Evolutionary conservation across 2,888 invertebrate species (phyloP), one percentile per base, ranked within the genome.

Genomic region (Anthrax anthrax): DNA sequence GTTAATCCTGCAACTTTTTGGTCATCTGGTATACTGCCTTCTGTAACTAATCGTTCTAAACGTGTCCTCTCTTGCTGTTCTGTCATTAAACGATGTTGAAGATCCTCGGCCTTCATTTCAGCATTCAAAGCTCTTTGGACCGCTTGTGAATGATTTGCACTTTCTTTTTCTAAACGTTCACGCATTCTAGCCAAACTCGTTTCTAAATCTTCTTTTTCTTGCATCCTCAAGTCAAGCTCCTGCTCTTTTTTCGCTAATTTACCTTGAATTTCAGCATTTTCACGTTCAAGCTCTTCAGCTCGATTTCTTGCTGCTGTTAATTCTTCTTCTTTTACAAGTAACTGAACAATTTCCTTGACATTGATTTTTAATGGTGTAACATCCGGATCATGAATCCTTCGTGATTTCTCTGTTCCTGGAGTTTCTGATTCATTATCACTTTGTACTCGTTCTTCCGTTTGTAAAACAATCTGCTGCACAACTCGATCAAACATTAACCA

Each of bases 401-500:
- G 72, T 17, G 45, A 47, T 39, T 57, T 58, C 48, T 57, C 60
- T 8, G 53, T 56, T 1, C 40, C 40, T 38, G 58, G 61, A 12
- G 55, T 46, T 27, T 66, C 67, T 18, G 61, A 58, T 51, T 69
- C 67, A 38, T 62, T 52, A 48, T 65, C 67, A 52, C 67, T 67
- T 43, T 56, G 58, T 4, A 67, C 65, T 4, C 67, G 58, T 58
- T 81, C 78, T 41, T 67, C 66, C 10, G 74, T 81, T 69, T 95
- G 95, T 42, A 95, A 71, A 41, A 91, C 83, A 27, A 96, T 78
- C 67, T 97, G 96, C 65, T 97, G 96, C 18, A 88, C 82, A 50
- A 97, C 84, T 51, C 95, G 80, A 69, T 96, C 96, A 61, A 96
- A 81, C 46, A 97, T 75, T 34, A 92, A 69, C 95, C 96, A 97